Base-by-base conservation (phyloP, 2,888 invertebrate species). In the Mythimna pallens region DNA sequence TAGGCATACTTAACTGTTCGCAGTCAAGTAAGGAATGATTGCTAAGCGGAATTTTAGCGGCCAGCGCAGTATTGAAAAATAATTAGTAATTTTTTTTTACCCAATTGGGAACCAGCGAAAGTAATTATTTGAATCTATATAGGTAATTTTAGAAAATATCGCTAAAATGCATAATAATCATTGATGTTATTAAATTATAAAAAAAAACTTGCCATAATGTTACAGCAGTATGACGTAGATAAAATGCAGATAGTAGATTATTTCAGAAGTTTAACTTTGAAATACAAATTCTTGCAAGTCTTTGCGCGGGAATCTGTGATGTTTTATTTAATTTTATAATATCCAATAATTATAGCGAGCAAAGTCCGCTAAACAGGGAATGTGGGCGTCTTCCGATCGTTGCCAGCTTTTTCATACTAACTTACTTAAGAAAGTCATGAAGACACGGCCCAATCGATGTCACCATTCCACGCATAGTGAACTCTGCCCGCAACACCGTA, bases 221-320 rank as follows among this genome's bases (percentile, higher is more conserved):
- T 58, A 55, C 43, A 67, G 25, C 54, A 58, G 30, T 58, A 40
- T 50, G 22, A 67, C 7, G 12, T 68, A 43, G n/a, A 17, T 55
- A 14, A 63, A 59, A 62, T 43, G 30, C 34, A 71, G 40, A 78
- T 54, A 12, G 59, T 5, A 10, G 65, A n/a, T 25, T 80, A 70
- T 80, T 83, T 81, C 71, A 68, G 25, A 73, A 78, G 81, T 78
- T 57, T n/a, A 63, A 70, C 57, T 78, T 64, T 74, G 71, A 81
- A 78, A 74, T 74, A 73, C 58, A 75, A 62, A 70, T 78, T 81
- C 67, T 70, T 63, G 61, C 68, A 65, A 57, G 52, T 52, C 57
- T 52, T 82, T 72, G 73, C 73, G 77, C 65, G 71, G 73, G 81
- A 57, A 80, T 78, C 86, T 86, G 86, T 86, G 86, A 86, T 86